Evolutionary conservation across 2,797 vertebrate species (phyloP).

Genomic region (Typhlichthys subterraneus): DNA sequence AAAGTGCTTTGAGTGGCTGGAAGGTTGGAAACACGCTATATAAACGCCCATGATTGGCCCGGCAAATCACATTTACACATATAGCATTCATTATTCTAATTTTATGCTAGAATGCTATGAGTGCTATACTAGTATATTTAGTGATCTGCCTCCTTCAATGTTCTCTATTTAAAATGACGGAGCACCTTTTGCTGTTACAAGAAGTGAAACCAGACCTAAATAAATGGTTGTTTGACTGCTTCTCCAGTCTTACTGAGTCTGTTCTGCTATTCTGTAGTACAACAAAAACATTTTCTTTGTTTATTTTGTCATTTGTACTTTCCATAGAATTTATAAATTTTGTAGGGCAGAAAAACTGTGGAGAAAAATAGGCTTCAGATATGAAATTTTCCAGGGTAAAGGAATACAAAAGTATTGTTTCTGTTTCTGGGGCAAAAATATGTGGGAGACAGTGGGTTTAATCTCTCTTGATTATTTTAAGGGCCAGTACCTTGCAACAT

Average conservation of each 20-base stretch:
- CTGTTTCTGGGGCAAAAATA: too few relatives aligned
- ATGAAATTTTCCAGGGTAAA: not conserved
- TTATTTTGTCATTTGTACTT: not conserved
- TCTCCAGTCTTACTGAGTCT: not conserved
- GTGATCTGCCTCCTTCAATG: not conserved
- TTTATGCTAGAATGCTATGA: too few relatives aligned
- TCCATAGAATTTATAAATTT: not conserved
- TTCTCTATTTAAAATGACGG: too few relatives aligned
- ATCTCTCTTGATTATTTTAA: too few relatives aligned
- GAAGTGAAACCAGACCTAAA: not conserved
- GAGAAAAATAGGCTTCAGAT: not conserved
- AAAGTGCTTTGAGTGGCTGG: too few relatives aligned
- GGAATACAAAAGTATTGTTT: too few relatives aligned
- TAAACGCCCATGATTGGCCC: too few relatives aligned
- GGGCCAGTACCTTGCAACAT: not conserved
- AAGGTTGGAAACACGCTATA: too few relatives aligned
- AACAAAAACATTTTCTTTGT: not conserved
- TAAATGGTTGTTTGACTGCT: not conserved
- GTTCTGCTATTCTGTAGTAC: too few relatives aligned
- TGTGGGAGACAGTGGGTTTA: too few relatives aligned
- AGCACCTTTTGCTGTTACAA: not conserved
- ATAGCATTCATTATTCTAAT: too few relatives aligned
- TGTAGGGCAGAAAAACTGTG: not conserved
- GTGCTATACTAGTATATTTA: not conserved
- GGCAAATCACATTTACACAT: too few relatives aligned